Evolutionary conservation across 2,113 vertebrate species (phyloP), one percentile per base, ranked within the genome.

Genomic region (Aramus guarauna): DNA sequence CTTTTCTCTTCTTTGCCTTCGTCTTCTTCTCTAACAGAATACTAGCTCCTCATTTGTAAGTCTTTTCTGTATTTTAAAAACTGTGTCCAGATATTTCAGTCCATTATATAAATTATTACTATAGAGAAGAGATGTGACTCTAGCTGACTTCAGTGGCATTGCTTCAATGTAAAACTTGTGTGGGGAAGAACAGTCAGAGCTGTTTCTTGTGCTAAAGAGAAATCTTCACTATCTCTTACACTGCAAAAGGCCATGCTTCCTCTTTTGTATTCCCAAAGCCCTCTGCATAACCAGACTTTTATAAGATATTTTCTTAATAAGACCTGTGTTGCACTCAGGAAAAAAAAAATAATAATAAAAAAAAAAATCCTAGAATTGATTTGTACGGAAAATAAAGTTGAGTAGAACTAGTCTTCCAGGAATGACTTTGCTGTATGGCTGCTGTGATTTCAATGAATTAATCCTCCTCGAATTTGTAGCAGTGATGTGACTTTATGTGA

Each of bases 161-260:
- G 1, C 9, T 79, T 82, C 53, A 56, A 8, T 37, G 22, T 87
- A 69, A 87, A 74, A 34, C 13, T 56, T 83, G 18, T 23, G 5
- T 48, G 8, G 92, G 12, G 7, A 89, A 36, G 30, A 79, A 48
- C 21, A 56, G 16, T 53, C 23, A 84, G 30, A 53, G 5, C 6
- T 53, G 24, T 60, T 64, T 11, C 17, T 36, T 5, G 9, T 32
- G 13, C 7, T 78, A 7, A 78, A 71, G 32, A 88, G 5, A 66
- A 55, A 55, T 53, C 8, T 66, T 52, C 27, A 14, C 9, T 58
- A 8, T 9, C 15, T 84, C 15, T 87, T 64, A 64, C 6, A 30
- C 1, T 45, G 6, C 6, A 66, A 53, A 58, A 9, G 7, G 15
- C 24, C 6, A 4, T 30, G 19, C 4, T 58, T 5, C 7, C 12